Base-by-base conservation (phyloP, 2,113 vertebrate species). In the Verasper variegatus region DNA sequence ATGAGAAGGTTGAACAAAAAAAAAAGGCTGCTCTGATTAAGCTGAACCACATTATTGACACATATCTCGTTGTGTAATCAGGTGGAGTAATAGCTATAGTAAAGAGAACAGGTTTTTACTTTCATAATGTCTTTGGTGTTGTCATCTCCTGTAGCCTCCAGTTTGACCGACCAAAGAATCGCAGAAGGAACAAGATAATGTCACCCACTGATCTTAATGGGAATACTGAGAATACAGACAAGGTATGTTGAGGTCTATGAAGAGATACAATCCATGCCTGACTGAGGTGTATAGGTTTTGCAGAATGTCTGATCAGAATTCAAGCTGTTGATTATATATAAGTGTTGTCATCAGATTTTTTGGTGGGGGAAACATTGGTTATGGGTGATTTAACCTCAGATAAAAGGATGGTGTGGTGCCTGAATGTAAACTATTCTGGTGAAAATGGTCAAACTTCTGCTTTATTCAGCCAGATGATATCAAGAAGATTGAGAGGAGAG, bases 1-100 rank as follows among this genome's bases (percentile, higher is more conserved):
- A 88, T 57, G 8, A 94, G 78, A 81, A 89, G 76, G 92, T 42
- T 24, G 24, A 24, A 7, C 5, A 31, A 31, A 31, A 31, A 31
- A 31, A 31, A 31, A 31, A 8, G 1, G 31, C 31, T 31, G 31
- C 6, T 31, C 31, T 7, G 31, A 31, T 31, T 31, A 31, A 7
- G 7, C 31, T 31, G 31, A 31, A 31, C 31, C 31, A 31, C 31
- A 31, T 31, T 31, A 31, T 6, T 31, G 31, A 31, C 31, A 31
- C 31, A 7, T 6, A 31, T 31, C 6, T 31, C 31, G 3, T 42
- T 12, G 40, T 13, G 40, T 42, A 42, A 42, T 42, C 11, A 13
- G 40, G 40, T 42, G 10, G 40, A 13, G 40, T 93, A 80, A 45
- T 10, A 27, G 47, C 4, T 18, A 51, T 51, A 18, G 20, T 18